Evolutionary conservation across 2,113 vertebrate species (phyloP).

Genomic region (Axis porcinus): DNA sequence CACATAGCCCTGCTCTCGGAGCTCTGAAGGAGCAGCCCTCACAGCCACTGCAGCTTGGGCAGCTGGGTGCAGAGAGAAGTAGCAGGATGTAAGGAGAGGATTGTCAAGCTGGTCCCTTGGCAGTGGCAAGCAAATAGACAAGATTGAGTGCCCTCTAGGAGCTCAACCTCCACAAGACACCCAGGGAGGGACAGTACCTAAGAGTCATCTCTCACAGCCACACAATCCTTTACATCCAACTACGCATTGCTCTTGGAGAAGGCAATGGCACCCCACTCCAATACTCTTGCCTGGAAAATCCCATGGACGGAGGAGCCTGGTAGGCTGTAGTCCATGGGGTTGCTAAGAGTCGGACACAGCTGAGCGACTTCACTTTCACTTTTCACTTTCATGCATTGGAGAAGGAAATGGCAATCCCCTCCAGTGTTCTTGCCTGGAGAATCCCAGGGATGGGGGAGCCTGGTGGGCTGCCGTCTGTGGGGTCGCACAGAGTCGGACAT

Average conservation of each 20-base stretch:
- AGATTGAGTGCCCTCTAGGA: neutral
- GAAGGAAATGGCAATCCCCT: no score
- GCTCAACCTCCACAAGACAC: neutral
- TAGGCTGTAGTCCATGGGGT: no score
- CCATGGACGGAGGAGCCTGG: no score
- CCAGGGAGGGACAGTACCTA: neutral
- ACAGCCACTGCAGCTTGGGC: slow-evolving; percentile 78
- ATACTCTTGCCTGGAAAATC: no score
- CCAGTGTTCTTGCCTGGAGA: no score
- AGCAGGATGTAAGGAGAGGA: slow-evolving; percentile 67
- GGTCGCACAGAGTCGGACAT: no score
- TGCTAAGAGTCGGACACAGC: no score
- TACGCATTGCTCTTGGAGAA: neutral
- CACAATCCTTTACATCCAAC: neutral
- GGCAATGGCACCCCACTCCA: no score
- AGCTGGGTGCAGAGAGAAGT: slow-evolving; percentile 69
- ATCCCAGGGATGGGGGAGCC: no score
- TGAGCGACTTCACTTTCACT: no score
- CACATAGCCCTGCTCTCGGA: neutral
- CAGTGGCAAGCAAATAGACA: neutral
- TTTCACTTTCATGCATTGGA: no score
- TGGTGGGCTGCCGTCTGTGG: no score
- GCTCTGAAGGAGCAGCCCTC: slow-evolving; percentile 36
- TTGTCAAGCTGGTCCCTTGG: slow-evolving; percentile 77
- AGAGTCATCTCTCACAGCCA: neutral